These are phyloP conservation scores for Podarcis cretensis DNA, from an alignment of 2,113 vertebrate species.

Conservation along the genomic window DNA sequence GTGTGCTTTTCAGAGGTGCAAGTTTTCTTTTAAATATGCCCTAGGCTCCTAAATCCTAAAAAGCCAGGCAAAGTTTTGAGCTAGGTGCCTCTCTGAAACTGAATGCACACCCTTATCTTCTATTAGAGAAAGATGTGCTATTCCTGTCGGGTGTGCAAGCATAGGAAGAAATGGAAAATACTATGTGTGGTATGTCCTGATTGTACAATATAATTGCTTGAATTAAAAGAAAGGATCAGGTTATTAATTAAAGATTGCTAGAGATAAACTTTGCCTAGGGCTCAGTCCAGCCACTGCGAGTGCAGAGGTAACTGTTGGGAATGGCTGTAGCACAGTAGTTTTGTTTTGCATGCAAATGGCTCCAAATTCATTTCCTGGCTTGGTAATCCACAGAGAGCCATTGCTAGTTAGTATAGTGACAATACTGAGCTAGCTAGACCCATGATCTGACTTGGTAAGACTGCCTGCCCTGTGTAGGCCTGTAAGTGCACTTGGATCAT, in stretches of 20 bases:
- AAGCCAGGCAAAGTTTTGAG: background rate
- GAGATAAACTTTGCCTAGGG: background rate
- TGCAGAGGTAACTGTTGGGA: background rate
- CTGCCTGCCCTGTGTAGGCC: no score
- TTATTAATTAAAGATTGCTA: constrained; percentile 33
- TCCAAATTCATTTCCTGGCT: no score
- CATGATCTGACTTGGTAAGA: no score
- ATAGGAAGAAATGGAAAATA: background rate
- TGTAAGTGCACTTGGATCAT: no score
- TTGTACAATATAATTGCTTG: constrained; percentile 40
- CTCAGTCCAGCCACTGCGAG: no score
- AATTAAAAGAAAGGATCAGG: constrained; percentile 23
- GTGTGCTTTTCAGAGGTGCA: background rate
- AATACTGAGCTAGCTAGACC: no score
- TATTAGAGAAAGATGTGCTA: background rate
- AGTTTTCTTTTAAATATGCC: background rate
- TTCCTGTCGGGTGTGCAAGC: background rate
- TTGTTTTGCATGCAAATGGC: no score
- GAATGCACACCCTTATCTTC: background rate
- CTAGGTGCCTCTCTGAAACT: background rate
- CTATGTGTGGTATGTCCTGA: constrained; percentile 31
- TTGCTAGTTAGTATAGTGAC: no score
- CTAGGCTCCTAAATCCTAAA: background rate
- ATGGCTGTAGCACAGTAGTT: background rate
- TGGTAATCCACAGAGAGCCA: no score